Percentiles rank a stretch among this genome's conserved stretches.
These are phyloP conservation scores for Gambusia affinis DNA, from an alignment of 2,113 vertebrate species.

Conservation along the genomic window DNA sequence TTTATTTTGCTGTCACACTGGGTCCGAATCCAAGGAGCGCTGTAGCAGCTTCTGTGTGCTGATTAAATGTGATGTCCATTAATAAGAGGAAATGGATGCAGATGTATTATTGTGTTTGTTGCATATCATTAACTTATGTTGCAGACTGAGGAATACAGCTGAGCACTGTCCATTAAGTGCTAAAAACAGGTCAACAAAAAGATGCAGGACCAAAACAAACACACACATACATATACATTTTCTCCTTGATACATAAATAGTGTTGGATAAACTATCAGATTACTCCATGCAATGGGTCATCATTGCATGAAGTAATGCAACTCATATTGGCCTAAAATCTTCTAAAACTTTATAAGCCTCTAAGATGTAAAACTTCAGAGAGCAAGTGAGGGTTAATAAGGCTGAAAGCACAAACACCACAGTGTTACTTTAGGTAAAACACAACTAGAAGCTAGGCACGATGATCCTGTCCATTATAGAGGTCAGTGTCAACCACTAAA, in stretches of 20 bases:
- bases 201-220: conserved; percentile 19
- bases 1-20: conserved; percentile 19
- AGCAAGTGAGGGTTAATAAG: conserved; percentile 35
- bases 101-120: conserved; percentile 27
- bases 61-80: conserved; percentile 9
- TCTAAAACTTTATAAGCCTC: conserved; percentile 31
- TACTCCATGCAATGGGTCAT: conserved; percentile 5
- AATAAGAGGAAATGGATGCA: conserved; percentile 23
- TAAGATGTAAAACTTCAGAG: conserved; percentile 35
- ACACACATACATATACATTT: conserved; percentile 3
- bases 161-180: conserved; percentile 26
- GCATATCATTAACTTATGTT: conserved; percentile 40
- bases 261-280: conserved; percentile 48
- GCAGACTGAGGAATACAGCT: conserved; percentile 35
- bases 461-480: no score
- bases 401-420: conserved; percentile 32
- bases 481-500: no score
- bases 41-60: conserved; percentile 10
- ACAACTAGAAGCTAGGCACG: no score
- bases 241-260: conserved; percentile 42
- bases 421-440: background rate
- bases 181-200: conserved; percentile 65
- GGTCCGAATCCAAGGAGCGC: conserved; percentile 8
- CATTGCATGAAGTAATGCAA: conserved; percentile 29
- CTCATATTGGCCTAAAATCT: conserved; percentile 24